A percentile compares a stretch with the other conserved stretches of the same genome.
Conservation (phyloP, 2,888 invertebrate genomes). For the Labia minor region DNA sequence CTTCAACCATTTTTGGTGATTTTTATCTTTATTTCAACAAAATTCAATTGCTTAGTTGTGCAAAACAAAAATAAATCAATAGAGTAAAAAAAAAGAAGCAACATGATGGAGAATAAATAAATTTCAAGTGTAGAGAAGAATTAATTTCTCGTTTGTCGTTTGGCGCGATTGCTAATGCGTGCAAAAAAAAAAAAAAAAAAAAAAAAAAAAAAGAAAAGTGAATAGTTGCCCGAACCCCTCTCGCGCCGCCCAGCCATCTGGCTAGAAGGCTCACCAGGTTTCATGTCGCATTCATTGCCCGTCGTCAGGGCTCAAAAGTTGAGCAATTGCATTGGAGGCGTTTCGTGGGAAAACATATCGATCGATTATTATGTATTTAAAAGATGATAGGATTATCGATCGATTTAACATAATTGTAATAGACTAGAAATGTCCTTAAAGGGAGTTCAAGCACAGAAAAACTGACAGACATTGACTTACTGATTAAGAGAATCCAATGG, state of each 20-base stretch:
- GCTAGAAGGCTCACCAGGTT: no score
- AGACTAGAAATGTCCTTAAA: background rate
- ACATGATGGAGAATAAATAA: background rate
- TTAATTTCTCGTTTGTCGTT: slow-evolving; percentile 13
- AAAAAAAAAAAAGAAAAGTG: no score
- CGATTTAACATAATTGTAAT: background rate
- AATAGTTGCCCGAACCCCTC: background rate
- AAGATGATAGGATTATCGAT: background rate
- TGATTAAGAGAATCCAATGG: no score
- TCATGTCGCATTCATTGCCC: background rate
- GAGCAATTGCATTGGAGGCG: background rate
- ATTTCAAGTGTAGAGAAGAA: background rate
- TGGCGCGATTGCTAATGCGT: slow-evolving; percentile 3
- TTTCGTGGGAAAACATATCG: slow-evolving; percentile 2
- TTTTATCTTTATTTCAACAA: slow-evolving; percentile 8
- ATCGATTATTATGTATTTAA: background rate
- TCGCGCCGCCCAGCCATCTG: background rate
- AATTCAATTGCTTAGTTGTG: background rate
- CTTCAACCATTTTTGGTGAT: background rate
- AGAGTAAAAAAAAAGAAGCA: no score
- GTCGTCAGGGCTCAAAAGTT: background rate
- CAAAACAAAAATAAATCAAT: background rate
- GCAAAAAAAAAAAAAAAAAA: background rate
- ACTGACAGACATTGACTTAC: no score
- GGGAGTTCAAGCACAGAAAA: background rate